These are phyloP conservation scores for Varanus salvator DNA, from an alignment of 2,113 vertebrate species.

Conservation along the genomic window DNA sequence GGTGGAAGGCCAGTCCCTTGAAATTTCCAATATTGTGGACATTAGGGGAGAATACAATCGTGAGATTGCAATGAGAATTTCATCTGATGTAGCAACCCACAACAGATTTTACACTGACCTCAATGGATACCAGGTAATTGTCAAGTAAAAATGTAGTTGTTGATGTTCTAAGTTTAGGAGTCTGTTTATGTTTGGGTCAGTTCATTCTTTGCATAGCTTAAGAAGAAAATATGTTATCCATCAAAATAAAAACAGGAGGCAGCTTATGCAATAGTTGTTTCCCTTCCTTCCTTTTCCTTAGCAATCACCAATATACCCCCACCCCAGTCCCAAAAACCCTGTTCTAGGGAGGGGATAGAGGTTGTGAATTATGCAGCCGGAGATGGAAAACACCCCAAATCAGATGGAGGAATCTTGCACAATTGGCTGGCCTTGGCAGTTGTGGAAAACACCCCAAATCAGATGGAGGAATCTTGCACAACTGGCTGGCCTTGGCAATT, in stretches of 20 bases:
- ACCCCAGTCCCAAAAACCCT: not conserved
- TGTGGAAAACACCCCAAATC: not conserved
- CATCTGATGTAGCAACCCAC: slow-evolving; percentile 83
- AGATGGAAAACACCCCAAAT: not conserved
- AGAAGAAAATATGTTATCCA: not conserved
- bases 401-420: not conserved
- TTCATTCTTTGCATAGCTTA: not conserved
- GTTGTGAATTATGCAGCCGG: not conserved
- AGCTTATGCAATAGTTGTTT: no score
- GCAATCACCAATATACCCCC: not conserved
- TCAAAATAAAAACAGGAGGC: not conserved
- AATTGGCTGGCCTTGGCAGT: not conserved
- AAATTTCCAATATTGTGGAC: slow-evolving; percentile 91
- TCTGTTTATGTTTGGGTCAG: not conserved
- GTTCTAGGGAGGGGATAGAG: not conserved
- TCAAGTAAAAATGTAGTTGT: slow-evolving; percentile 13
- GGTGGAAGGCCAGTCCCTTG: slow-evolving; percentile 85
- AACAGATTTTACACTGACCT: slow-evolving; percentile 91
- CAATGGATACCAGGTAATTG: slow-evolving; percentile 92
- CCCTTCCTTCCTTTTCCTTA: no score
- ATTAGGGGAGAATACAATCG: slow-evolving; percentile 89
- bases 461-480: not conserved
- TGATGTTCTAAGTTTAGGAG: not conserved
- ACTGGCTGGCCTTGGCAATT: not conserved
- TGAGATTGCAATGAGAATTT: slow-evolving; percentile 92